Evolutionary conservation across 2,113 vertebrate species (phyloP), one percentile per base, ranked within the genome.

Genomic region (Pavo muticus): DNA sequence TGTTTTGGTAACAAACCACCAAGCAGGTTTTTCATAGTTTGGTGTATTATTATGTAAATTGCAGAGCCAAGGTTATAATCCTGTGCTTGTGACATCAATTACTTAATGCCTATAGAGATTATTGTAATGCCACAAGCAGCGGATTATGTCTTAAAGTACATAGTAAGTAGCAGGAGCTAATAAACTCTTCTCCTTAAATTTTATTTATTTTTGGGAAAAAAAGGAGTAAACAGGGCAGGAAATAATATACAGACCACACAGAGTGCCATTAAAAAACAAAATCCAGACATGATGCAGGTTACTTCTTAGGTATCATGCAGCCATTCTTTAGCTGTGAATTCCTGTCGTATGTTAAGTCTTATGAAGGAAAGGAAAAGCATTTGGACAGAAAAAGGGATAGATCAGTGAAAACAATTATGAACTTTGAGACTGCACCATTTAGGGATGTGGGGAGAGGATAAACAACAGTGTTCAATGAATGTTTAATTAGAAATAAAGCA

Each of bases 401-500:
- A 88, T 88, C 91, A 75, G 20, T 52, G 74, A 93, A 94, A 88
- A 88, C 35, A 92, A 75, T 96, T 80, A 91, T 73, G 85, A 95
- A 93, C 76, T 91, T 84, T 30, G 45, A 80, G 56, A 88, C n/a
- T 81, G 50, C 68, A 56, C 52, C n/a, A 71, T 91, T 95, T 88
- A 32, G 69, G 79, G 19, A 25, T 20, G 11, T 13, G 85, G 20
- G 27, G 32, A 23, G 14, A 24, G 50, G 40, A 39, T 35, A 50
- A 72, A 54, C 11, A 90, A 69, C 45, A 45, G 44, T 63, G 77
- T 92, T 91, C 90, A 84, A 68, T 91, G 90, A 80, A 91, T 78
- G 86, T 92, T 95, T 96, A 95, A 97, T 96, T 95, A 96, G 82
- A 90, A 95, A 93, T 90, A 91, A 95, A 94, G 84, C 78, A 74